phyloP scores from a whole-genome alignment of 1,140 invertebrate species.

The Penaeus chinensis region DNA sequence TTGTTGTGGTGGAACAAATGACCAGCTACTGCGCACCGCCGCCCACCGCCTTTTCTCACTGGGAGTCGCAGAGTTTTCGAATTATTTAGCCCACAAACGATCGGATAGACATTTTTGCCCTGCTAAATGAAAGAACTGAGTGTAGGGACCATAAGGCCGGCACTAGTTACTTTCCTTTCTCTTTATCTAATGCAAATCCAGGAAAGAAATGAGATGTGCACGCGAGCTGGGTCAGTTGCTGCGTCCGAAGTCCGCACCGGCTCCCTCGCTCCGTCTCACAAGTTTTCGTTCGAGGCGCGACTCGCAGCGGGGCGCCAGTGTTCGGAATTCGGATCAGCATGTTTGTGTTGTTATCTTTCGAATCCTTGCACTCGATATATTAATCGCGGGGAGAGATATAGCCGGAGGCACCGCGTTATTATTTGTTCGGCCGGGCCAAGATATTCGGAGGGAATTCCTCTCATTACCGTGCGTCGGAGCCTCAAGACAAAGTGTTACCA shows the following conservation, averaged over 20 bases:
- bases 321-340: constrained; percentile 56
- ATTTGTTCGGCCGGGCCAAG: no score
- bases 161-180: no score
- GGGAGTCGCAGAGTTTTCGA: not conserved
- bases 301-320: constrained; percentile 38
- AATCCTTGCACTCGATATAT: constrained; percentile 30
- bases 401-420: no score
- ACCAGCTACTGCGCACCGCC: constrained; percentile 15
- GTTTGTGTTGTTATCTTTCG: constrained; percentile 53
- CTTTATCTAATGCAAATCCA: no score
- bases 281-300: constrained; percentile 43
- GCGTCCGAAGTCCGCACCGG: not conserved
- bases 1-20: constrained; percentile 56
- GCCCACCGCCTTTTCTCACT: not conserved
- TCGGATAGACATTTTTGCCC: no score
- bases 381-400: constrained; percentile 20
- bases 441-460: no score
- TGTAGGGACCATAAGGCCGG: no score
- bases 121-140: no score
- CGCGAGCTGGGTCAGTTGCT: not conserved
- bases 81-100: not conserved
- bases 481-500: no score
- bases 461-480: no score
- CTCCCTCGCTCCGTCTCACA: constrained; percentile 5
- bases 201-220: no score